A percentile compares a stretch with the other conserved stretches of the same genome.
Conservation (phyloP, 2,113 vertebrate species). For the Heptranchias perlo region DNA sequence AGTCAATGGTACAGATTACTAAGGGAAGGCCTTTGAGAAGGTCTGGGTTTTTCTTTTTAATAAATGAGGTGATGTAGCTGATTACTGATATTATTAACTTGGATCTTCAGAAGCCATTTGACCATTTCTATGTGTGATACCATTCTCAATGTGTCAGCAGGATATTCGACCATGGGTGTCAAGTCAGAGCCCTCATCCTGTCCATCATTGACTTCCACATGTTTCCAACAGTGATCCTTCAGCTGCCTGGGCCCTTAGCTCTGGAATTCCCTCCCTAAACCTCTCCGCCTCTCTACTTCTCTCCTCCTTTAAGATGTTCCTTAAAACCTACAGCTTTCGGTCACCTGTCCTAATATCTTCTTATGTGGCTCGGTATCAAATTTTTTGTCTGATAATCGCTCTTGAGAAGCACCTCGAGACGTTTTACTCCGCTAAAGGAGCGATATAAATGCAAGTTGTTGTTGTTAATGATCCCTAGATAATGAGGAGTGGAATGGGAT, state of each 20-base stretch:
- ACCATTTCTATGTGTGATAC: no score
- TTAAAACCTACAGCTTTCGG: no score
- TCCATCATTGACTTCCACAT: not conserved
- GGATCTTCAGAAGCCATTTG: not conserved
- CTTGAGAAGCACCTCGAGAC: not conserved
- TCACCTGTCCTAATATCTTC: not conserved
- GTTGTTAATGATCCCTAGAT: not conserved
- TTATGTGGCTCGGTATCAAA: not conserved
- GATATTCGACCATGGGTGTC: no score
- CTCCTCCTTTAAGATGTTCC: not conserved
- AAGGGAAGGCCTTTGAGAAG: not conserved
- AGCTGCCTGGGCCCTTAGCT: not conserved
- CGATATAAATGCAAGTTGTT: not conserved
- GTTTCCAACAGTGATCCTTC: not conserved
- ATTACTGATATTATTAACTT: not conserved
- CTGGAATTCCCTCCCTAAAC: not conserved
- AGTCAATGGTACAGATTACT: slow-evolving; percentile 17
- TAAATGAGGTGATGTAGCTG: not conserved
- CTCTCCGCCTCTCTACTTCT: not conserved
- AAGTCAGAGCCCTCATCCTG: no score
- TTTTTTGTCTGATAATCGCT: not conserved
- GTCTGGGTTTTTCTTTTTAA: not conserved
- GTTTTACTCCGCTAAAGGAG: not conserved
- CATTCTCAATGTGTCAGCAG: not conserved
- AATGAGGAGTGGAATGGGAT: no score